Evolutionary conservation across 2,888 invertebrate species (phyloP).

Genomic region (Nasonovia ribisnigri): DNA sequence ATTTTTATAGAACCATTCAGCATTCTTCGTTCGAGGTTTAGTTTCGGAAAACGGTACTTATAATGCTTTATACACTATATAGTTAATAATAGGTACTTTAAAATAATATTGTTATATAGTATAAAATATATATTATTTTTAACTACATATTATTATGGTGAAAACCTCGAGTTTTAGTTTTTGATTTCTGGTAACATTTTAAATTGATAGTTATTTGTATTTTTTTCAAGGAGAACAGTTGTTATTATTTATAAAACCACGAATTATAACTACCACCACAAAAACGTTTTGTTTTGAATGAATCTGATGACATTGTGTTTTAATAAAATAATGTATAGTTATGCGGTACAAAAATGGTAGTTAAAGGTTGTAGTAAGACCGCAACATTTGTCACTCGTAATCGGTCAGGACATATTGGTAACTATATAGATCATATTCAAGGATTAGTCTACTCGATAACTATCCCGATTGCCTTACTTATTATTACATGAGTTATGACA

Average conservation of each 20-base stretch:
- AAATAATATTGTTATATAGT: neutral
- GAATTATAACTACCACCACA: too few relatives aligned
- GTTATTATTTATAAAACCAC: neutral
- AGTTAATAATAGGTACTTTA: neutral
- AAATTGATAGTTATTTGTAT: neutral
- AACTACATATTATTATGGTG: neutral
- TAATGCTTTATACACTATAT: neutral
- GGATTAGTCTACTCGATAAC: constrained; percentile 35
- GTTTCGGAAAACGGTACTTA: neutral
- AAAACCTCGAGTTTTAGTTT: neutral
- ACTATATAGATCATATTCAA: constrained; percentile 33
- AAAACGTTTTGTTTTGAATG: neutral
- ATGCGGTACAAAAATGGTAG: neutral
- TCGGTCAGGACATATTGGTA: constrained; percentile 6
- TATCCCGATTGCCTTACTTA: constrained; percentile 33
- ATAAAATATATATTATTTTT: neutral
- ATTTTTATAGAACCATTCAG: neutral
- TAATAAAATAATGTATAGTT: neutral
- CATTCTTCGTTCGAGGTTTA: neutral
- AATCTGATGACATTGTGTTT: neutral
- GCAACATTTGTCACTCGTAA: neutral
- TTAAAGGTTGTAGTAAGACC: neutral
- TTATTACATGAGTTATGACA: neutral
- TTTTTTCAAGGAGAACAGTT: neutral
- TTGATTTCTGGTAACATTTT: neutral